Base-by-base conservation (phyloP, 2,888 invertebrate species). In the Tiphia femorata region DNA sequence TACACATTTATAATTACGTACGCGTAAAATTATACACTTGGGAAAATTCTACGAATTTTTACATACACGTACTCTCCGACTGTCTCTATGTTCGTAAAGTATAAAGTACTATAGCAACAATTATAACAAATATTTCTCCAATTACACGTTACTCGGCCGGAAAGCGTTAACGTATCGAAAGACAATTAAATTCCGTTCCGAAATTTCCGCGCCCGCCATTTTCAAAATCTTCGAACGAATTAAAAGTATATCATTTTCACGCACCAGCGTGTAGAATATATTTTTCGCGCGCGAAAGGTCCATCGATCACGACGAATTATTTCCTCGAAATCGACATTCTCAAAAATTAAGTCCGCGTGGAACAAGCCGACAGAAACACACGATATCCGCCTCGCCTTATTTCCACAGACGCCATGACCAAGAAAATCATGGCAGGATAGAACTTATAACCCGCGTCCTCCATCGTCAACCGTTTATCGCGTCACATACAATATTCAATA, bases 201-300 rank as follows among this genome's bases (percentile, higher is more conserved):
- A 71, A 72, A 69, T 57, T 66, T 70, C 63, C 72, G 70, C 74
- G 70, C 79, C 80, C 79, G 81, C 79, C 81, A 81, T 80, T 81
- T 81, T 80, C 79, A 78, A 81, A 81, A 76, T 72, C 64, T 17
- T 46, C 46, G 56, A 58, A 44, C 27, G 16, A 14, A 1, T 21
- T 23, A 41, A 27, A 17, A 33, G 25, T 35, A 21, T 43, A 10
- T 8, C 2, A 10, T 10, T 8, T 3, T 10, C 4, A n/a, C 2
- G 21, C 19, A 14, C 8, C 20, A 5, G 14, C 6, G 23, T 1
- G 3, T 14, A 12, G 21, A 10, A 14, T 12, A n/a, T 14, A 21
- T 41, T n/a, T 5, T 37, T 4, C 5, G 21, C 3, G 8, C 14
- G 2, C 19, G 20, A 41, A 21, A 41, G 8, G 5, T 42, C 0